Conservation (phyloP, 1,140 invertebrate genomes). For the Babylonia areolata region DNA sequence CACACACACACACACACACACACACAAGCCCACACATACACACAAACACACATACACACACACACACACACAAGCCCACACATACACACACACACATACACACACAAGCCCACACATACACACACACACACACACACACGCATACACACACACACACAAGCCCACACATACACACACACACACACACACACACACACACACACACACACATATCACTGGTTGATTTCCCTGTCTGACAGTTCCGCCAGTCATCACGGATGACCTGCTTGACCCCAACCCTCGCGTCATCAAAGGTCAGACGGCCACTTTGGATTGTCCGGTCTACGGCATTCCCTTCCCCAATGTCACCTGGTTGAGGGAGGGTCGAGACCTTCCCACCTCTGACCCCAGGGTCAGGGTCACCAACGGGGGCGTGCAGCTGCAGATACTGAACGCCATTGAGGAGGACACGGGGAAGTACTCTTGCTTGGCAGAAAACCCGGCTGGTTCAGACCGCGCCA, state of each 20-base stretch:
- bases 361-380: conserved; percentile 47
- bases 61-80: too few species aligned
- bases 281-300: conserved; percentile 60
- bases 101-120: too few species aligned
- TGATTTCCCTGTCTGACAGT: conserved; percentile 61
- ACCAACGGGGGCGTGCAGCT: conserved; percentile 62
- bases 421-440: conserved; percentile 70
- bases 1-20: too few species aligned
- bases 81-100: too few species aligned
- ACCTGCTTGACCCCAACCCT: conserved; percentile 56
- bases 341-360: conserved; percentile 73
- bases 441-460: conserved; percentile 75
- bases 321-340: conserved; percentile 71
- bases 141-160: too few species aligned
- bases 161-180: too few species aligned
- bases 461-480: conserved; percentile 77
- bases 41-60: too few species aligned
- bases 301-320: conserved; percentile 67
- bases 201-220: too few species aligned
- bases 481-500: conserved; percentile 70
- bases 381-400: conserved; percentile 48
- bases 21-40: too few species aligned
- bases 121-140: too few species aligned
- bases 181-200: too few species aligned
- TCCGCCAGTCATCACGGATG: conserved; percentile 69